Base-by-base conservation (phyloP, 2,888 invertebrate genomes). In the Cylloceria caligata region DNA sequence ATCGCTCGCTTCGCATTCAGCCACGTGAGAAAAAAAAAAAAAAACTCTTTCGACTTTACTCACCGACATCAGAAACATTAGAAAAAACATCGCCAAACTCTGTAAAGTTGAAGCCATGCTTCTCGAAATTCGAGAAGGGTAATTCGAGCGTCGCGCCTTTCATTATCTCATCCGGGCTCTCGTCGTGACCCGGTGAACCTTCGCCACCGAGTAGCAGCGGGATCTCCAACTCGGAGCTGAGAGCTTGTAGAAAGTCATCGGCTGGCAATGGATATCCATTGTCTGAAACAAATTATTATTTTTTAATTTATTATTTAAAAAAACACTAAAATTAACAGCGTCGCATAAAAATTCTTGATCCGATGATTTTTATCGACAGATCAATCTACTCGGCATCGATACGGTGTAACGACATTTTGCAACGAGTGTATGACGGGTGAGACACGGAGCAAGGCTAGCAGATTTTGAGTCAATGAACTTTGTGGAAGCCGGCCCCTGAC, bases 201-300 rank as follows among this genome's bases (percentile, higher is more conserved):
- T 89, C 90, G 30, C 84, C 88, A 0, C 88, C 88, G 49, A 89
- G 73, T 2, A 89, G 79, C 34, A 88, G 74, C 3, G 91, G 89
- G 45, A 91, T 90, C 45, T 91, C 90, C 60, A 91, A 81, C 68
- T 89, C 90, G 0, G 89, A 88, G 78, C 90, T 90, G 42, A 90
- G 83, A 11, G 89, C 87, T 83, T 91, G 89, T 49, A 91, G 87
- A 64, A 91, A 89, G 72, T 91, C 89, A 73, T 91, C 91, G 2
- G 87, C 84, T 1, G 89, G 86, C 60, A 90, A 77, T 19, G 86
- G 83, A 68, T 84, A 86, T 42, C 89, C 88, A 0, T 86, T 84
- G 52, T 88, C 90, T 91, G 83, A 0, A 87, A 83, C 60, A 64
- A 82, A 83, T 80, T 77, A 65, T 65, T 52, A 60, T 6, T 24